Evolutionary conservation across 2,888 invertebrate genomes (phyloP).

Genomic region (Polymixis lichenea): DNA sequence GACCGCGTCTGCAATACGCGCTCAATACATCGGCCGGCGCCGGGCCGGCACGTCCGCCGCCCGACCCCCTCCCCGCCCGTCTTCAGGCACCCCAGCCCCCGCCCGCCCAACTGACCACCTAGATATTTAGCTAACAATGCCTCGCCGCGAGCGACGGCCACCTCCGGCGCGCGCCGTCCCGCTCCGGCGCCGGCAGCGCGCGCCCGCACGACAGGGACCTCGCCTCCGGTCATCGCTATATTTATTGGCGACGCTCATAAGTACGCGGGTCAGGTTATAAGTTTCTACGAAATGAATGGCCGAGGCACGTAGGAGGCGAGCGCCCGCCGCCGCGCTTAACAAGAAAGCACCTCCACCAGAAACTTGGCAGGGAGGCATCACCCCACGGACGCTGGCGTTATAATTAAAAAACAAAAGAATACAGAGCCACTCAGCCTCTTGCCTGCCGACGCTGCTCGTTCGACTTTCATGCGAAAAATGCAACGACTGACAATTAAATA

Average conservation of each 20-base stretch:
- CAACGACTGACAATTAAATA: constrained; percentile 83
- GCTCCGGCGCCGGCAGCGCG: constrained; percentile 71
- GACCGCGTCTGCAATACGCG: constrained; percentile 91
- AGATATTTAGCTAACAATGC: constrained; percentile 91
- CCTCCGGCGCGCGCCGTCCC: constrained; percentile 79
- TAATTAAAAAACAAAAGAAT: constrained; percentile 91
- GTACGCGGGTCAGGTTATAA: constrained; percentile 91
- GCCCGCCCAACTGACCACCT: constrained; percentile 89
- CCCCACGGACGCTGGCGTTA: constrained; percentile 85
- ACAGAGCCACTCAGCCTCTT: constrained; percentile 89
- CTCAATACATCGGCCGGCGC: constrained; percentile 91
- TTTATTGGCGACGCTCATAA: constrained; percentile 91
- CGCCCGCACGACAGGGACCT: constrained; percentile 81
- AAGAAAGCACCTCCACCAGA: constrained; percentile 89
- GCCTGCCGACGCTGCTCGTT: constrained; percentile 80
- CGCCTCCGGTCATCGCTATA: constrained; percentile 90
- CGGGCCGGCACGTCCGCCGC: constrained; percentile 87
- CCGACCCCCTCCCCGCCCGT: constrained; percentile 81
- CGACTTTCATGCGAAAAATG: constrained; percentile 86
- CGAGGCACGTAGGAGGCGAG: constrained; percentile 89
- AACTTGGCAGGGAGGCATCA: constrained; percentile 82
- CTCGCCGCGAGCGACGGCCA: constrained; percentile 83
- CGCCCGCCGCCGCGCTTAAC: constrained; percentile 84
- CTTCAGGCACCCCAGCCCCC: constrained; percentile 79
- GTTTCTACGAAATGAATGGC: constrained; percentile 90